Conservation (phyloP, 92 coral and sea anemone species). For the Siderastrea radians region DNA sequence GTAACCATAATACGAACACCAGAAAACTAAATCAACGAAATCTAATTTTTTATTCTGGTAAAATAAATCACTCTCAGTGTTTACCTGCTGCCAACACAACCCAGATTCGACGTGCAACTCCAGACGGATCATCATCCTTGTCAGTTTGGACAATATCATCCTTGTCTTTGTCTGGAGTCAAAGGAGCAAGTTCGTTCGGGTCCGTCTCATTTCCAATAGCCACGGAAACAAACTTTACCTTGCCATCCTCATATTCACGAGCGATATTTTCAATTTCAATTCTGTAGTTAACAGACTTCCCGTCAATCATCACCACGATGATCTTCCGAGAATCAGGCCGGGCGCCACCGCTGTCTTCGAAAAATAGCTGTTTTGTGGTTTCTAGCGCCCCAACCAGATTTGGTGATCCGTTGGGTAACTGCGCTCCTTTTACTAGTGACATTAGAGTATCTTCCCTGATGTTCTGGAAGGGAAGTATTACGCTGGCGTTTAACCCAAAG, state of each 20-base stretch:
- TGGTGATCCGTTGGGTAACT: slow-evolving; percentile 47
- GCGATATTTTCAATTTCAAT: slow-evolving; percentile 39
- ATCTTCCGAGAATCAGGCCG: slow-evolving; percentile 84
- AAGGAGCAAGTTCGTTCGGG: slow-evolving; percentile 54
- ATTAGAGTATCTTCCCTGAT: neutral
- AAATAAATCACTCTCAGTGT: neutral
- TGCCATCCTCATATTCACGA: slow-evolving; percentile 44
- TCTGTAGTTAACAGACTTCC: slow-evolving; percentile 51
- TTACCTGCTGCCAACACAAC: slow-evolving; percentile 59
- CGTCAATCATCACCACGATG: slow-evolving; percentile 82
- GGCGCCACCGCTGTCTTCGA: slow-evolving; percentile 69
- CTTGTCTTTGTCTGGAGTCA: slow-evolving; percentile 68
- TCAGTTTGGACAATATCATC: slow-evolving; percentile 55
- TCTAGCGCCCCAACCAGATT: slow-evolving; percentile 64
- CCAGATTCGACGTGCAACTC: slow-evolving; percentile 58
- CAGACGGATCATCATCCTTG: slow-evolving; percentile 54
- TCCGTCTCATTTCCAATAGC: slow-evolving; percentile 72
- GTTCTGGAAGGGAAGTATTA: slow-evolving; percentile 12
- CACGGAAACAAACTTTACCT: slow-evolving; percentile 78
- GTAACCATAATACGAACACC: no score
- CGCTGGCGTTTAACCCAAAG: slow-evolving; percentile 48
- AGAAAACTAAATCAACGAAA: no score
- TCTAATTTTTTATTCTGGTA: no score
- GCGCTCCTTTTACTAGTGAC: neutral
- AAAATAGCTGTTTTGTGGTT: slow-evolving; percentile 70